phyloP scores from a whole-genome alignment of 2,888 invertebrate species.

The Drosophila mayaguana region DNA sequence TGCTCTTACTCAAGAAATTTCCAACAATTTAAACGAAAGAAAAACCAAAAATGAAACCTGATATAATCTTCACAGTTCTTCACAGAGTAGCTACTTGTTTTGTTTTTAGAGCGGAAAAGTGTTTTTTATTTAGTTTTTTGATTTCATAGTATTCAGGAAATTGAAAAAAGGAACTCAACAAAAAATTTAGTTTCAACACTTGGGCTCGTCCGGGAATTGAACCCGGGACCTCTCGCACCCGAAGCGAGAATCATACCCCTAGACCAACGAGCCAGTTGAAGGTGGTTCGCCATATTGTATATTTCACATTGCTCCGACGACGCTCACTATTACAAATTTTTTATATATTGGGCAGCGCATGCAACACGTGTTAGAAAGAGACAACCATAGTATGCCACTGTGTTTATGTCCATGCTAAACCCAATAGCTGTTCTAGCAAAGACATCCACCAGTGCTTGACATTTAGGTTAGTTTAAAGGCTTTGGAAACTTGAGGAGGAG shows the following conservation, averaged over 20 bases:
- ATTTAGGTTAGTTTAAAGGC: not conserved
- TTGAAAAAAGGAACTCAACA: constrained; percentile 26
- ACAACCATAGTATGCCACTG: constrained; percentile 14
- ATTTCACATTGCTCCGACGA: constrained; percentile 46
- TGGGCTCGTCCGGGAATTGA: constrained; percentile 84
- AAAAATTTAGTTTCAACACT: constrained; percentile 47
- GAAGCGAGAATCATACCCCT: constrained; percentile 85
- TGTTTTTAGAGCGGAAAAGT: constrained; percentile 27
- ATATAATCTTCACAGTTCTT: constrained; percentile 28
- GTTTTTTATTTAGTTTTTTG: constrained; percentile 1
- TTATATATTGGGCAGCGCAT: constrained; percentile 15
- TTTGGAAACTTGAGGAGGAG: too few species aligned
- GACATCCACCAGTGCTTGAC: constrained; percentile 1
- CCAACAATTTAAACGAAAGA: constrained; percentile 6
- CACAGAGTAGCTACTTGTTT: constrained; percentile 37
- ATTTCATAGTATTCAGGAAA: constrained; percentile 7
- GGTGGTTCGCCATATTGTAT: constrained; percentile 50
- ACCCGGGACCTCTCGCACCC: constrained; percentile 85
- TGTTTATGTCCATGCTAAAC: constrained; percentile 29
- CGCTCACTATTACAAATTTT: not conserved
- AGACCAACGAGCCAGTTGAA: constrained; percentile 83
- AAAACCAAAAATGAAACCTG: constrained; percentile 26
- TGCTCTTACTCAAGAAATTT: constrained; percentile 25
- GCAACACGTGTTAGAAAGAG: constrained; percentile 48
- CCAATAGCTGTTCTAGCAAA: constrained; percentile 2